Evolutionary conservation across 1,140 invertebrate species (phyloP).

Genomic region (Drosophila sucinea): DNA sequence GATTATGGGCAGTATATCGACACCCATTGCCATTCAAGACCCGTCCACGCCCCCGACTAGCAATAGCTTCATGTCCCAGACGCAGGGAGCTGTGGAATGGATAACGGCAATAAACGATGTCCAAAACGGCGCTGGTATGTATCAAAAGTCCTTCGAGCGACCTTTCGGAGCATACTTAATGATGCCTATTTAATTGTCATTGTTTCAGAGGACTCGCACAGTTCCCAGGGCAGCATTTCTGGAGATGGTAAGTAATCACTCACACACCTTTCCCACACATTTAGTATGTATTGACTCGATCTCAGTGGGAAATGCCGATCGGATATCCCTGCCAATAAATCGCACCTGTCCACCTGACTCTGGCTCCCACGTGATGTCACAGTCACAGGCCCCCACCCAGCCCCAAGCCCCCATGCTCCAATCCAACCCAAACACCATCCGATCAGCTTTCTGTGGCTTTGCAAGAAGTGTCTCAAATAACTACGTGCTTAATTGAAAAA

Average conservation of each 20-base stretch:
- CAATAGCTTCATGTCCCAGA: slow-evolving; percentile 58
- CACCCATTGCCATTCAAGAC: slow-evolving; percentile 32
- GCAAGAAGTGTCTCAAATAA: slow-evolving; percentile 52
- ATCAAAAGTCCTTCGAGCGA: neutral
- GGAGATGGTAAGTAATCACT: slow-evolving; percentile 68
- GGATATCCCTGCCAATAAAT: slow-evolving; percentile 9
- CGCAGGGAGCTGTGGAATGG: slow-evolving; percentile 67
- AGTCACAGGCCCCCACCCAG: slow-evolving; percentile 1
- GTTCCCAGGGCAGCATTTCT: slow-evolving; percentile 77
- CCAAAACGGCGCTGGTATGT: slow-evolving; percentile 62
- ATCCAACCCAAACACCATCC: slow-evolving; percentile 23
- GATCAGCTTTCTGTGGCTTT: slow-evolving; percentile 59
- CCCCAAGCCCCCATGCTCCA: slow-evolving; percentile 23
- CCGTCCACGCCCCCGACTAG: slow-evolving; percentile 26
- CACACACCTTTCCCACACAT: neutral
- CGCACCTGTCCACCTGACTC: slow-evolving; percentile 4
- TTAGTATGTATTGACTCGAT: neutral
- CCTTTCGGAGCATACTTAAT: neutral
- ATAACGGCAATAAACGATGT: slow-evolving; percentile 64
- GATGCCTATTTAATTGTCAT: neutral
- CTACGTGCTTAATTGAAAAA: slow-evolving; percentile 66
- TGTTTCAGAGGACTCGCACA: slow-evolving; percentile 75
- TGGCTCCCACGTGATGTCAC: slow-evolving; percentile 18
- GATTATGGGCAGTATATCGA: slow-evolving; percentile 38
- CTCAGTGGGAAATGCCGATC: neutral